Percentiles rank a stretch among this genome's conserved stretches.
These are phyloP conservation scores for Colossoma macropomum DNA, from an alignment of 2,113 vertebrate species.

Conservation along the genomic window DNA sequence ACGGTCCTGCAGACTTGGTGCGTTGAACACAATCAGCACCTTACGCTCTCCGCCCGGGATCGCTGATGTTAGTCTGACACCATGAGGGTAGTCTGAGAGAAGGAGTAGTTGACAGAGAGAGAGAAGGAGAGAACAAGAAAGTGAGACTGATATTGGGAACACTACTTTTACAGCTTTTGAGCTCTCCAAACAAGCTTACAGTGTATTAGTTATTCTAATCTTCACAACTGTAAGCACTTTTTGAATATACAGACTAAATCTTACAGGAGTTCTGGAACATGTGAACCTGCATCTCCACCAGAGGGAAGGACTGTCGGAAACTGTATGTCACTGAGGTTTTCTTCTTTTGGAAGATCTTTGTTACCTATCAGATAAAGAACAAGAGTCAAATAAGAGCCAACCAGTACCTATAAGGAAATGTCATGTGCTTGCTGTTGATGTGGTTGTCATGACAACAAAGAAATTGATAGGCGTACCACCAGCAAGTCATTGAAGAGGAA, in stretches of 20 bases:
- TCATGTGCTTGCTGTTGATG: background rate
- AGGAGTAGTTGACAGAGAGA: slow-evolving; percentile 1
- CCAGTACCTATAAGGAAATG: background rate
- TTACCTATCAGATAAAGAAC: slow-evolving; percentile 77
- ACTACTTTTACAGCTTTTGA: background rate
- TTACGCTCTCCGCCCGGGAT: slow-evolving; percentile 89
- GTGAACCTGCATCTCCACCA: slow-evolving; percentile 98
- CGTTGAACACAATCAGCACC: slow-evolving; percentile 89
- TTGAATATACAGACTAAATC: slow-evolving; percentile 45
- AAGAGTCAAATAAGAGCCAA: background rate
- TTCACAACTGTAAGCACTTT: background rate
- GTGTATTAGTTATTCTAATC: background rate
- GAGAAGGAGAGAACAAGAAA: background rate
- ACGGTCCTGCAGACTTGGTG: slow-evolving; percentile 91
- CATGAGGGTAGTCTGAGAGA: slow-evolving; percentile 88
- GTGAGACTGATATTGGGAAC: background rate
- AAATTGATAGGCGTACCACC: slow-evolving; percentile 79
- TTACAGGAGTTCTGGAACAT: slow-evolving; percentile 97
- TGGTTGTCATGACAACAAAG: background rate
- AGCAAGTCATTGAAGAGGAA: slow-evolving; percentile 98
- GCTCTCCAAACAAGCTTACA: background rate
- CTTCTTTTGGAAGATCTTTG: slow-evolving; percentile 99
- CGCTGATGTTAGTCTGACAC: slow-evolving; percentile 87
- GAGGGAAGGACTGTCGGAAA: slow-evolving; percentile 93
- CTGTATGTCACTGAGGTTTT: slow-evolving; percentile 96